Evolutionary conservation across 2,888 invertebrate species (phyloP), one percentile per base, ranked within the genome.

Genomic region (Cotesia congregata): DNA sequence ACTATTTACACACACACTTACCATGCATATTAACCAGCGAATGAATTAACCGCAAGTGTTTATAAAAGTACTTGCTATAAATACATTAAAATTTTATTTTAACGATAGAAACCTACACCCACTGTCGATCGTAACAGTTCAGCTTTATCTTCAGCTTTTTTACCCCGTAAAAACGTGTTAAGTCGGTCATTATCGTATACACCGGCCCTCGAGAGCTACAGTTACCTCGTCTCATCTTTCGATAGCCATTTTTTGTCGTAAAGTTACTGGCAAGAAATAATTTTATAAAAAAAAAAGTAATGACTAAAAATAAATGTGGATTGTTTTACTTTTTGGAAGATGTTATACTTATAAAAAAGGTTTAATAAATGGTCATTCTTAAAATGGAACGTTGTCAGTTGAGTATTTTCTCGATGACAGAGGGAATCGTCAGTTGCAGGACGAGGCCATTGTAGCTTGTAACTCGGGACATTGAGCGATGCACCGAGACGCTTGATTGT

Each of bases 391-490:
- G 6, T 62, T 20, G 65, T 30, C 30, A 65, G 65, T 65, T 4
- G 30, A 30, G 39, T 9, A 15, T 70, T 17, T 50, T 39, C 41
- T 70, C 59, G 30, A 70, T 70, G 70, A 59, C 50, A 59, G 60
- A 73, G 20, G 60, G 17, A 67, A 73, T 59, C 67, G 65, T 73
- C 67, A 73, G 73, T 65, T 73, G 67, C 67, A 50, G 40, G 59
- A 73, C 73, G 59, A 73, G 64, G 84, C 84, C 85, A 85, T 86
- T 20, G 86, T 83, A 83, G 74, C 89, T 86, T 89, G 88, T 89
- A 88, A 77, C 81, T 80, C 81, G 78, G 84, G 89, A 89, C 89
- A 84, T 89, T 89, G 89, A 89, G 84, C 87, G 88, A 89, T 89
- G 88, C 83, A 82, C 81, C 83, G 85, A 85, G 88, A 86, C 85